Percentiles rank a stretch among this genome's conserved stretches.
Conservation (phyloP, 1,140 invertebrate genomes). For the Catajapyx aquilonaris region DNA sequence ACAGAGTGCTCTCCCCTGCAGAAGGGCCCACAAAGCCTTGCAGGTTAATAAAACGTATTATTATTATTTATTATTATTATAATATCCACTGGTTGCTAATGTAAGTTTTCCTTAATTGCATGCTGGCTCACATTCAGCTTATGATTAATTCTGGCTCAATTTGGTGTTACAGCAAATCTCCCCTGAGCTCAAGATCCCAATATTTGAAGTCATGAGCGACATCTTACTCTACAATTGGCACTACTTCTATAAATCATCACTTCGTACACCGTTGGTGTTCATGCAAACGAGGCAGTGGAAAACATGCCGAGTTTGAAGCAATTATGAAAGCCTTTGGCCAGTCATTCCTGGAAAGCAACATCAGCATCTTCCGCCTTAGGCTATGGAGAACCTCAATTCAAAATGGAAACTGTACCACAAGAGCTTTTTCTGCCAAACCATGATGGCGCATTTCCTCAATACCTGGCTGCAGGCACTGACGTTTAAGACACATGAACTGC, state of each 20-base stretch:
- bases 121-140: no score
- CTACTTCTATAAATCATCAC: slow-evolving; percentile 56
- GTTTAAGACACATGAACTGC: slow-evolving; percentile 49
- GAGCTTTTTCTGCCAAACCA: no score
- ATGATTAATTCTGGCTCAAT: slow-evolving; percentile 7
- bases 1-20: no score
- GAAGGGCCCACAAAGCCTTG: no score
- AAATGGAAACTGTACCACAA: slow-evolving; percentile 66
- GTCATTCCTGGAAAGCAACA: slow-evolving; percentile 56
- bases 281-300: slow-evolving; percentile 31
- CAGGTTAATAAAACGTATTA: no score
- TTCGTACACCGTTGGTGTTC: slow-evolving; percentile 26
- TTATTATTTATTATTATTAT: no score
- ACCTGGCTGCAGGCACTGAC: slow-evolving; percentile 44
- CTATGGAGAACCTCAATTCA: slow-evolving; percentile 51
- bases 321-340: slow-evolving; percentile 60
- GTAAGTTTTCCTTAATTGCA: no score
- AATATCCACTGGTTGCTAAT: slow-evolving; percentile 42
- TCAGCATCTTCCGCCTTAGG: slow-evolving; percentile 54
- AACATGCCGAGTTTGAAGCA: slow-evolving; percentile 40
- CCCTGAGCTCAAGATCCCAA: slow-evolving; percentile 29
- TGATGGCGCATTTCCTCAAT: slow-evolving; percentile 43
- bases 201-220: slow-evolving; percentile 30
- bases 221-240: slow-evolving; percentile 64
- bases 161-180: slow-evolving; percentile 21